Evolutionary conservation across 2,797 vertebrate species (phyloP).

Genomic region (Sebastes taczanowskii): DNA sequence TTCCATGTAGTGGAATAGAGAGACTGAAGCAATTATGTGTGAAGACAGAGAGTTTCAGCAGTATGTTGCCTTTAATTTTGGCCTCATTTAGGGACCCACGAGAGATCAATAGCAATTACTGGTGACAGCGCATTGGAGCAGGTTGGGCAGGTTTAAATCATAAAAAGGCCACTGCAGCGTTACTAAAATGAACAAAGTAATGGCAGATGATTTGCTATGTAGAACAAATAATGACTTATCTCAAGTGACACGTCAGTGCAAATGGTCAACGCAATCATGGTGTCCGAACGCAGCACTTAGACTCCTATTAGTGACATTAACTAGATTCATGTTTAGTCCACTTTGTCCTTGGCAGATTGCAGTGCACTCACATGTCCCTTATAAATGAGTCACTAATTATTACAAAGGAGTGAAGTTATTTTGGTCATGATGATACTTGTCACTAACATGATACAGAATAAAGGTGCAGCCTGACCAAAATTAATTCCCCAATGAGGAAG

Average conservation of each 20-base stretch:
- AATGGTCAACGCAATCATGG: conserved; percentile 7
- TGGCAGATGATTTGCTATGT: not conserved
- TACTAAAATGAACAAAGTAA: not conserved
- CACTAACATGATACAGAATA: not conserved
- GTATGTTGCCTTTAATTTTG: conserved; percentile 1
- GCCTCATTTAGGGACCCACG: not conserved
- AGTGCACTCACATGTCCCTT: not conserved
- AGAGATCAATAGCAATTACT: no score
- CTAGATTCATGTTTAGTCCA: conserved; percentile 3
- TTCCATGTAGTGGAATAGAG: not conserved
- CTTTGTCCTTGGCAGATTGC: conserved; percentile 12
- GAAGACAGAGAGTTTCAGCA: not conserved
- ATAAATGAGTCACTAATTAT: not conserved
- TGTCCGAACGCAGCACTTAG: conserved; percentile 20
- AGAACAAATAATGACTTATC: conserved; percentile 32
- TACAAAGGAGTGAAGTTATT: not conserved
- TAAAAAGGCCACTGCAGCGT: not conserved
- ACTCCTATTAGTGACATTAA: conserved; percentile 5
- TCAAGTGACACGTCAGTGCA: not conserved
- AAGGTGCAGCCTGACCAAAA: not conserved
- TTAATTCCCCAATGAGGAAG: not conserved
- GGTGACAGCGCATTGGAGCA: not conserved
- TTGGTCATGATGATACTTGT: not conserved
- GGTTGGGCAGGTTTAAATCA: conserved; percentile 20
- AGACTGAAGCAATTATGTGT: not conserved